Evolutionary conservation across 2,888 invertebrate species (phyloP).

Genomic region (Elegia similella): DNA sequence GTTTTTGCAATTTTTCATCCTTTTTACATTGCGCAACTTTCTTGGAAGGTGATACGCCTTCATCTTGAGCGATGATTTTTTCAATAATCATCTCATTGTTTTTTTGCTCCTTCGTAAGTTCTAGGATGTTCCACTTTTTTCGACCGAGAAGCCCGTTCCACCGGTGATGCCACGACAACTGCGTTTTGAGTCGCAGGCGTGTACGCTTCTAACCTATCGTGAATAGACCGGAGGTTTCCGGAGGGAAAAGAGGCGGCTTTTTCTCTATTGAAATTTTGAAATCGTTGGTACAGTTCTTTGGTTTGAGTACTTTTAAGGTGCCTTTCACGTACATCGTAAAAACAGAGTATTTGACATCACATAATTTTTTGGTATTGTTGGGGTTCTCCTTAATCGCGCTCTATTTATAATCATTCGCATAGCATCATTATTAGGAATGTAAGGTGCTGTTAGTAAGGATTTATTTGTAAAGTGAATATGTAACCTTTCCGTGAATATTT

Average conservation of each 20-base stretch:
- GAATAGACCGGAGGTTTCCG: constrained; percentile 14
- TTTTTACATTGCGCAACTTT: constrained; percentile 1
- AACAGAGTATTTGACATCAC: neutral
- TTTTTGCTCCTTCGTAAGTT: too few relatives aligned
- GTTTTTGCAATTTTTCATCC: neutral
- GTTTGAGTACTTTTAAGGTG: constrained; percentile 2
- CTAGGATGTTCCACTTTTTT: too few relatives aligned
- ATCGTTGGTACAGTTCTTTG: neutral
- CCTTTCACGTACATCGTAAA: constrained; percentile 12
- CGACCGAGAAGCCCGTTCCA: constrained; percentile 5
- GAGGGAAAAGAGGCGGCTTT: constrained; percentile 11
- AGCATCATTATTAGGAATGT: constrained; percentile 10
- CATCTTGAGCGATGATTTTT: neutral
- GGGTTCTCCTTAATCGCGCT: neutral
- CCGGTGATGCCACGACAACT: constrained; percentile 7
- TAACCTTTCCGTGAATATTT: too few relatives aligned
- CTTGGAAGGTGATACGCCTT: neutral
- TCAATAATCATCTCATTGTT: too few relatives aligned
- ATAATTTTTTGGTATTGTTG: neutral
- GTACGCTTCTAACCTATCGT: constrained; percentile 14
- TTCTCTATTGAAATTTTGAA: constrained; percentile 1
- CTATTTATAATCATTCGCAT: neutral
- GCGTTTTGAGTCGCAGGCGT: constrained; percentile 10
- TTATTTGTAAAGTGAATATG: too few relatives aligned
- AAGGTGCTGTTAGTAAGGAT: too few relatives aligned